Evolutionary conservation across 2,797 vertebrate genomes (phyloP).

Genomic region (Chromobotia macracanthus): DNA sequence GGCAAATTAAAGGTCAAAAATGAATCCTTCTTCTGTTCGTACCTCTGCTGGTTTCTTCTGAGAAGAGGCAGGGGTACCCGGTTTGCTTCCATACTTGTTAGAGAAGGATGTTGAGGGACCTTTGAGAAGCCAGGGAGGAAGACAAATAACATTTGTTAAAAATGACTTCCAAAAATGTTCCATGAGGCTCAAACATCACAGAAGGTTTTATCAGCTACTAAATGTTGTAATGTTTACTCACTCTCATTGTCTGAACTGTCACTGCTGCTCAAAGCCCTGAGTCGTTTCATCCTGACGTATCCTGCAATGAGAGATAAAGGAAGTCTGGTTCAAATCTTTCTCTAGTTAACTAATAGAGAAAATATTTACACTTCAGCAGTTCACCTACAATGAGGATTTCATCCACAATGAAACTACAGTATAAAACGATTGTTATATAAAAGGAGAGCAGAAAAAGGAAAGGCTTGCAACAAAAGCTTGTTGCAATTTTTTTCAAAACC

Average conservation of each 20-base stretch:
- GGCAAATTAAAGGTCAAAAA: background rate
- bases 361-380: background rate
- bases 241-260: slow-evolving; percentile 99
- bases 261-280: slow-evolving; percentile 92
- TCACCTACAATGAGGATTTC: background rate
- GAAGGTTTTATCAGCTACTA: background rate
- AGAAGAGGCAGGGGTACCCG: slow-evolving; percentile 83
- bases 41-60: slow-evolving; percentile 96
- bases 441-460: too few relatives aligned
- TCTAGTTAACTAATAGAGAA: background rate
- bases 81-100: slow-evolving; percentile 88
- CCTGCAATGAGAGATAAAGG: slow-evolving; percentile 70
- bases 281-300: slow-evolving; percentile 98
- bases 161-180: background rate
- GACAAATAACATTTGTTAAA: background rate
- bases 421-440: background rate
- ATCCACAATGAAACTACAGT: background rate
- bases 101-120: slow-evolving; percentile 95
- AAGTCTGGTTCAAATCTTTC: background rate
- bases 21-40: slow-evolving; percentile 33
- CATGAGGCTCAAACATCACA: background rate
- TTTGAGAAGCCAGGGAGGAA: slow-evolving; percentile 60
- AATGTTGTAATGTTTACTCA: slow-evolving; percentile 75
- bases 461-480: background rate
- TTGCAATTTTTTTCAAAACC: background rate